Evolutionary conservation across 2,888 invertebrate species (phyloP).

Genomic region (Ischnura elegans): DNA sequence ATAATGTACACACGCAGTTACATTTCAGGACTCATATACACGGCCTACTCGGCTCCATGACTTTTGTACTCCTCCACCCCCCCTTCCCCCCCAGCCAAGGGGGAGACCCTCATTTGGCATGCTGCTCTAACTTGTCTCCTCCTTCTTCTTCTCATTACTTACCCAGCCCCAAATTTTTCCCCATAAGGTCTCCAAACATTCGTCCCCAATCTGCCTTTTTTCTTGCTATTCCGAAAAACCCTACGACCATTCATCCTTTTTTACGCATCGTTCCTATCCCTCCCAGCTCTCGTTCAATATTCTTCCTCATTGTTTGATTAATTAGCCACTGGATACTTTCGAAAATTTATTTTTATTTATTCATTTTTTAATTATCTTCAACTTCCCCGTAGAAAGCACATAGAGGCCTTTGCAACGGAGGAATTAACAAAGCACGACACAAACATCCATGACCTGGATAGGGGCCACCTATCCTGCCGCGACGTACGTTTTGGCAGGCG

Average conservation of each 20-base stretch:
- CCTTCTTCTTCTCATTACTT: neutral
- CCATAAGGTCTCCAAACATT: neutral
- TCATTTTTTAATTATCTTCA: no score
- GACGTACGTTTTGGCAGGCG: no score
- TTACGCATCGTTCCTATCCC: neutral
- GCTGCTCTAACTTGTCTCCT: conserved; percentile 1
- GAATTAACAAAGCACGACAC: no score
- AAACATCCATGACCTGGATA: no score
- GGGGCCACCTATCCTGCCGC: no score
- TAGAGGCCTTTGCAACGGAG: no score
- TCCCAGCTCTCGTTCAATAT: neutral
- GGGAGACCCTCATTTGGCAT: conserved; percentile 55
- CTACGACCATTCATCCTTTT: no score
- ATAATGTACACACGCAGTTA: conserved; percentile 63
- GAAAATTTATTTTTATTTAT: no score
- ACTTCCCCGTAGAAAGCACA: no score
- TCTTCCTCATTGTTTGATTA: no score
- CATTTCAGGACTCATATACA: conserved; percentile 60
- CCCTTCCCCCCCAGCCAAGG: neutral
- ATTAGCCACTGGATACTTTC: no score
- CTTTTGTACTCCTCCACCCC: neutral
- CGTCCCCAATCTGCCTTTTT: neutral
- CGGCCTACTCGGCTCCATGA: conserved; percentile 31
- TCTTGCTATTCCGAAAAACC: no score
- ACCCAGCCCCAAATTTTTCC: neutral